These are phyloP conservation scores for Melanotaenia nigrans DNA, from an alignment of 2,797 vertebrate genomes.

Conservation along the genomic window DNA sequence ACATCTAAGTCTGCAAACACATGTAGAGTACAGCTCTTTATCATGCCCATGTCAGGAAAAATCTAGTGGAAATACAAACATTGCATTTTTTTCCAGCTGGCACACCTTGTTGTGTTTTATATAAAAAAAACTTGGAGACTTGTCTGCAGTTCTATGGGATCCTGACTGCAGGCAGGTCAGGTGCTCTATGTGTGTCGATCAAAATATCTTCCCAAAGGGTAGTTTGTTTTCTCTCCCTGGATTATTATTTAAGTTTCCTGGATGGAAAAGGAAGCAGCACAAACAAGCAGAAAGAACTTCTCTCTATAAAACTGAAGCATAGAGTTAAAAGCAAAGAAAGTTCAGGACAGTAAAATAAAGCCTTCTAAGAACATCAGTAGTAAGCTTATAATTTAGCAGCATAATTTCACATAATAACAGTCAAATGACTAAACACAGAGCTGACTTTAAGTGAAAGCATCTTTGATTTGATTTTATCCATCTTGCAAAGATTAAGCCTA, in stretches of 20 bases:
- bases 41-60: not conserved
- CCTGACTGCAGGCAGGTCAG: slow-evolving; percentile 32
- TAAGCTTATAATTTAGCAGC: slow-evolving; percentile 31
- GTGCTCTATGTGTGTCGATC: not conserved
- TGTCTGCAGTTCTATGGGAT: slow-evolving; percentile 43
- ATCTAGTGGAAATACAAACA: not conserved
- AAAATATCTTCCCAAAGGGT: not conserved
- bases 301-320: slow-evolving; percentile 55
- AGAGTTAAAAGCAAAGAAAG: slow-evolving; percentile 60
- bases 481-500: slow-evolving; percentile 51
- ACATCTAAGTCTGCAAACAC: slow-evolving; percentile 9
- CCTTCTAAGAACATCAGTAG: slow-evolving; percentile 45
- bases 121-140: slow-evolving; percentile 45
- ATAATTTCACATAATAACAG: slow-evolving; percentile 54
- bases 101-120: slow-evolving; percentile 22
- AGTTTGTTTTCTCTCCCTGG: slow-evolving; percentile 28
- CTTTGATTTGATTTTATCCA: slow-evolving; percentile 44
- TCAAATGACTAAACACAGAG: slow-evolving; percentile 62
- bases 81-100: not conserved
- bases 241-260: slow-evolving; percentile 52
- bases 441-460: slow-evolving; percentile 47
- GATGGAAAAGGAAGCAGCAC: not conserved
- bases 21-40: not conserved
- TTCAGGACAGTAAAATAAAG: slow-evolving; percentile 56
- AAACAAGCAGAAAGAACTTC: not conserved